Evolutionary conservation across 2,888 invertebrate genomes (phyloP), one percentile per base, ranked within the genome.

Genomic region (Acanthacorydalis orientalis): DNA sequence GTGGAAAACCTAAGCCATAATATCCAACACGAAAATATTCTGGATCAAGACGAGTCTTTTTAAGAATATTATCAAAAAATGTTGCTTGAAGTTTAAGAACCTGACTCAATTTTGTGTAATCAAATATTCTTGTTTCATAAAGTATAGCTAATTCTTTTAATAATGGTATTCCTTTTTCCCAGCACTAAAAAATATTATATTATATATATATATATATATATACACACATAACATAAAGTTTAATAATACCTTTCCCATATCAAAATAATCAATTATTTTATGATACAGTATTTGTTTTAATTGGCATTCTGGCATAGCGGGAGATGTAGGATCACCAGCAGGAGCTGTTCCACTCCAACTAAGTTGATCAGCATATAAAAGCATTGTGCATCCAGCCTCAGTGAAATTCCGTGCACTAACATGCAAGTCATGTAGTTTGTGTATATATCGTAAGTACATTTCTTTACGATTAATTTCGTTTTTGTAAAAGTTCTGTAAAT

Each of bases 21-120:
- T 92, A 96, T 8, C 92, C 93, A 46, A 96, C 95, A 44, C 92
- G 72, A 64, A 93, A 96, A 64, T 95, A 96, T 64, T 93, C 91
- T 0, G 92, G 92, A 59, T 93, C 92, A 0, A 89, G 90, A 51
- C 95, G 72, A 44, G 90, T 70, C 60, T 90, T 81, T 6, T 83
- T 85, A 60, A 95, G 67, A 56, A 95, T 91, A 51, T 92, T 88
- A 64, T 91, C 89, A 56, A 90, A 82, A 67, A 95, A 93, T 49
- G 81, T 82, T 0, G 96, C 92, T 67, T 92, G 86, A 45, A 78
- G 79, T 56, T 83, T 81, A 51, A 95, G 68, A 50, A 88, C 83
- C 53, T 84, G 79, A 55, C 90, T 86, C 12, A 95, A 70, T 50
- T 90, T 87, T 44, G 80, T 80, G 63, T 92, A 95, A 67, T 92